Conservation (phyloP, 2,888 invertebrate genomes). For the Pegoplata infirma region DNA sequence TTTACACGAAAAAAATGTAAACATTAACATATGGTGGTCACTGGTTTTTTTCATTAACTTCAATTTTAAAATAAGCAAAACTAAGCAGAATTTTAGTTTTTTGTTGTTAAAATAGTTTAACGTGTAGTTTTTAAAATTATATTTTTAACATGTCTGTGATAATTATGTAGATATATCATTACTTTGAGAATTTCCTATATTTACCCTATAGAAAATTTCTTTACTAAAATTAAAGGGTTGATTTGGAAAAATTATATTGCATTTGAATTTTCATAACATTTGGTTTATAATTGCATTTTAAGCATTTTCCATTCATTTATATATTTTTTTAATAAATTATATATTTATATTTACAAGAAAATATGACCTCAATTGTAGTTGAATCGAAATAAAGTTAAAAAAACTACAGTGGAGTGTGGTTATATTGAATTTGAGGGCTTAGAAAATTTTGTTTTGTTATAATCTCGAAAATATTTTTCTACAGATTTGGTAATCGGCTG, state of each 20-base stretch:
- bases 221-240: background rate
- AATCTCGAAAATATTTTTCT: too few species aligned
- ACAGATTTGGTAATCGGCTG: too few species aligned
- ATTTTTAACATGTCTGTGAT: background rate
- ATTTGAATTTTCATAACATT: background rate
- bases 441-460: too few species aligned
- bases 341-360: conserved; percentile 39
- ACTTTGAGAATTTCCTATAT: background rate
- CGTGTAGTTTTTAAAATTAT: background rate
- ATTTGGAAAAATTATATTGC: background rate
- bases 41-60: conserved; percentile 36
- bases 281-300: background rate
- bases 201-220: background rate
- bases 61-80: conserved; percentile 10
- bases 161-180: background rate
- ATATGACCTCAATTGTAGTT: conserved; percentile 72
- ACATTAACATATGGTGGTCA: background rate
- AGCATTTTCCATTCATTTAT: background rate
- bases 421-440: conserved; percentile 71
- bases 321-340: too few species aligned
- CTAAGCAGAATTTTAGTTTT: conserved; percentile 29
- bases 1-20: too few species aligned
- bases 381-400: conserved; percentile 47
- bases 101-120: background rate
- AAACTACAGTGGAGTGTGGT: conserved; percentile 65